phyloP scores from a whole-genome alignment of 2,888 invertebrate genomes.

The Agrochola lota region DNA sequence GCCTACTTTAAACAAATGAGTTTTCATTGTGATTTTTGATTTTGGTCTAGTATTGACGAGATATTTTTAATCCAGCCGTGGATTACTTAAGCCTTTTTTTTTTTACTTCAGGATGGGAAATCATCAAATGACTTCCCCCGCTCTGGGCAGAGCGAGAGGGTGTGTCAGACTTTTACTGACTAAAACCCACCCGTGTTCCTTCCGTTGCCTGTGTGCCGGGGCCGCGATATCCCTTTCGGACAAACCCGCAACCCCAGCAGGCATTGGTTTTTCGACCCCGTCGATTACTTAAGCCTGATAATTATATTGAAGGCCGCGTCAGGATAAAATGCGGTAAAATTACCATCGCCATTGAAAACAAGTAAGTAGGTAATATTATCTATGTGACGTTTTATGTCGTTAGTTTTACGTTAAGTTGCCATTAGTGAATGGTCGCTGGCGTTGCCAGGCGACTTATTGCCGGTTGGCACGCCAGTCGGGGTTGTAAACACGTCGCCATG shows the following conservation, averaged over 20 bases:
- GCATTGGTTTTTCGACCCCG: too few species aligned
- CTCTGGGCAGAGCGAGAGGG: too few species aligned
- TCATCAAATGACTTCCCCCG: too few species aligned
- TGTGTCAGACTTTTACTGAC: too few species aligned
- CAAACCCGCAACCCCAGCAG: too few species aligned
- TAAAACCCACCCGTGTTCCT: too few species aligned
- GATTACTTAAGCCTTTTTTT: too few species aligned
- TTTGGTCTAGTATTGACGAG: neutral
- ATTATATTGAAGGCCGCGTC: neutral
- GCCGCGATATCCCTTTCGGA: too few species aligned
- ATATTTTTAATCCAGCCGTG: neutral
- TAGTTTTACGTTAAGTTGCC: constrained; percentile 65
- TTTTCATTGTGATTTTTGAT: neutral
- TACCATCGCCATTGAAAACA: constrained; percentile 25
- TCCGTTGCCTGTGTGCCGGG: too few species aligned
- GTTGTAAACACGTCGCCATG: constrained; percentile 60
- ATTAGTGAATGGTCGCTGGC: constrained; percentile 72
- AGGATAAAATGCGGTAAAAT: constrained; percentile 1
- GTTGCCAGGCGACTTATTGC: constrained; percentile 67
- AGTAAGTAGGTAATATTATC: constrained; percentile 43
- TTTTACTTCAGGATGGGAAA: too few species aligned
- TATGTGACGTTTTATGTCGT: constrained; percentile 53
- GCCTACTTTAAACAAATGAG: neutral
- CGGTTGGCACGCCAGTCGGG: constrained; percentile 67
- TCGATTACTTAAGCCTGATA: too few species aligned